Evolutionary conservation across 2,888 invertebrate species (phyloP), one percentile per base, ranked within the genome.

Genomic region (Cheilosia vernalis): DNA sequence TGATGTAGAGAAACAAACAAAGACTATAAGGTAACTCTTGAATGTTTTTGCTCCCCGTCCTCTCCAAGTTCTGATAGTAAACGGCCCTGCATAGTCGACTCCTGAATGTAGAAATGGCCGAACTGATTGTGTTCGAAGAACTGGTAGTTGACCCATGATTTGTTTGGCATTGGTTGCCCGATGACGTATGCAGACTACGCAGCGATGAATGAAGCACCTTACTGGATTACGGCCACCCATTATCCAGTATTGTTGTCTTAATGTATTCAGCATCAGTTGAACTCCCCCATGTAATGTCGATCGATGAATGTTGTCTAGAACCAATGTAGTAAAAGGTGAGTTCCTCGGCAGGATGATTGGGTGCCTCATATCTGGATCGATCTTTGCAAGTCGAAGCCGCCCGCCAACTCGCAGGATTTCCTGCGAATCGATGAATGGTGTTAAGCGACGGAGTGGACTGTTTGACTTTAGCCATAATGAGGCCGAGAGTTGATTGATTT

Each of bases 81-180:
- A 73, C 4, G 87, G 88, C 19, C 88, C 88, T 7, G 81, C 87
- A 67, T 81, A 88, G 56, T 88, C 89, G 0, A 88, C 72, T 1
- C 87, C 88, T 19, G 77, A 67, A 49, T 72, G 49, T 4, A 64
- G n/a, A 55, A 88, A 88, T 60, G 87, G 85, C 21, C 73, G 53
- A 37, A 49, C 42, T 40, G 55, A 53, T 77, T n/a, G 27, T 10
- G 85, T 74, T 56, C 79, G 40, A 24, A 33, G 33, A 19, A 17
- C 7, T 5, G 89, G 89, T 17, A 89, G 69, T 76, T 89, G 78
- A 19, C 87, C 88, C 89, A 90, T 90, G 6, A 88, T 15, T 49
- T 88, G 88, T 7, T 56, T 56, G 17, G 66, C 10, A 15, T 7
- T 66, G 6, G 15, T 19, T n/a, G 55, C 55, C 7, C 42, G 40